Conservation (phyloP, 2,797 vertebrate species). For the Cyclura pinguis region DNA sequence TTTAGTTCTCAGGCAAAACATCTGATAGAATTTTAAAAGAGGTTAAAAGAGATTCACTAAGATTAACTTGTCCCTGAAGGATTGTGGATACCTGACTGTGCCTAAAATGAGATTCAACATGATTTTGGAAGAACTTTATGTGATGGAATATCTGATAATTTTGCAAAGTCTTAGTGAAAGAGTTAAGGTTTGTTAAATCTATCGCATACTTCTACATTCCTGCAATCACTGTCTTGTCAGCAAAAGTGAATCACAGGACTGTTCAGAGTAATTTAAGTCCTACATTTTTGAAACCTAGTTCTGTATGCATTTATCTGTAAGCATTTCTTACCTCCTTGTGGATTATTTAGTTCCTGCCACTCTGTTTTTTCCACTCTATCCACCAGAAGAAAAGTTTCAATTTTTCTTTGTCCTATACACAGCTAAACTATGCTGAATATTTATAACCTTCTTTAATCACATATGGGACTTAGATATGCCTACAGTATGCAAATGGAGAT, state of each 20-base stretch:
- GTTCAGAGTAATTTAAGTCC: background rate
- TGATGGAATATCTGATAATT: background rate
- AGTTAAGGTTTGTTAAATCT: background rate
- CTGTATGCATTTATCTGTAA: background rate
- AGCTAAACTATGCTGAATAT: background rate
- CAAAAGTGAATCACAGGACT: background rate
- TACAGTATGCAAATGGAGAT: conserved; percentile 27
- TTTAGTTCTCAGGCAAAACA: background rate
- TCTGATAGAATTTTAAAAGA: background rate
- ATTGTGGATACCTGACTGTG: background rate
- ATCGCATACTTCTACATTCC: background rate
- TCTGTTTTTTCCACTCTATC: background rate
- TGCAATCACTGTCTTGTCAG: background rate
- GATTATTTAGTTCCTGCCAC: background rate
- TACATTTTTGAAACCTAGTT: background rate
- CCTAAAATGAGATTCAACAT: conserved; percentile 13
- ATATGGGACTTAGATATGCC: conserved; percentile 25
- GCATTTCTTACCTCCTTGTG: background rate
- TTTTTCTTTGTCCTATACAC: background rate
- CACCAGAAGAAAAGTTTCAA: background rate
- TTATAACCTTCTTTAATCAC: conserved; percentile 19
- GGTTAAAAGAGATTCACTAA: background rate
- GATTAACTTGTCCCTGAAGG: background rate
- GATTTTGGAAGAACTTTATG: background rate
- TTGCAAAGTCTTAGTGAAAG: background rate